Conservation (phyloP, 1,140 invertebrate species). For the Drosophila dunni region DNA sequence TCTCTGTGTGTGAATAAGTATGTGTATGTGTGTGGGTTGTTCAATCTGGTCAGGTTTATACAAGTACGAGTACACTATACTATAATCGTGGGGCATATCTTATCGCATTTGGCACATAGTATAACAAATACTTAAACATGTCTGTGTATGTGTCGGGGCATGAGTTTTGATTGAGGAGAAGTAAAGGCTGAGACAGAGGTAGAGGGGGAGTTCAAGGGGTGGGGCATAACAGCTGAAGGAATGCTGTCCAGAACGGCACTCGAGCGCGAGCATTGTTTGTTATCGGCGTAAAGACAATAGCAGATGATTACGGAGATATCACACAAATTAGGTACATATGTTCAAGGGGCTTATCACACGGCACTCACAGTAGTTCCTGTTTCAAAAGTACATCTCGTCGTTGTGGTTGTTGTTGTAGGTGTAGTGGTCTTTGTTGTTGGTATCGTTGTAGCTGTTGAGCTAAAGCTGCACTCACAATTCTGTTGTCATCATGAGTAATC, state of each 20-base stretch:
- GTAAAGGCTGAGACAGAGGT: too few species aligned
- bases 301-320: slow-evolving; percentile 25
- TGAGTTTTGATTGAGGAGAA: slow-evolving; percentile 26
- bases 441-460: slow-evolving; percentile 31
- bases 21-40: not conserved
- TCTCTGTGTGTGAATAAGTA: not conserved
- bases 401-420: slow-evolving; percentile 17
- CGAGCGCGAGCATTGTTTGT: slow-evolving; percentile 12
- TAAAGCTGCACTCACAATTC: slow-evolving; percentile 25
- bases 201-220: not conserved
- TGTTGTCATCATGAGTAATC: slow-evolving; percentile 19
- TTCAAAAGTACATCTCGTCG: slow-evolving; percentile 40
- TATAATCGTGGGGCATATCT: slow-evolving; percentile 35
- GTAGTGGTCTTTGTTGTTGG: slow-evolving; percentile 11
- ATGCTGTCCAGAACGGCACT: not conserved
- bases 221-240: slow-evolving; percentile 2
- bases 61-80: slow-evolving; percentile 12
- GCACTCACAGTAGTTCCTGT: slow-evolving; percentile 69
- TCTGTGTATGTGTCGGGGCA: not conserved
- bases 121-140: slow-evolving; percentile 16
- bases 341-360: slow-evolving; percentile 53
- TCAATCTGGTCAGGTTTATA: slow-evolving; percentile 10
- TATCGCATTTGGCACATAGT: slow-evolving; percentile 29
- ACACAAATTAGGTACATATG: not conserved
- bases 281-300: slow-evolving; percentile 21